Evolutionary conservation across 2,797 vertebrate genomes (phyloP).

Genomic region (Cryptoprocta ferox): DNA sequence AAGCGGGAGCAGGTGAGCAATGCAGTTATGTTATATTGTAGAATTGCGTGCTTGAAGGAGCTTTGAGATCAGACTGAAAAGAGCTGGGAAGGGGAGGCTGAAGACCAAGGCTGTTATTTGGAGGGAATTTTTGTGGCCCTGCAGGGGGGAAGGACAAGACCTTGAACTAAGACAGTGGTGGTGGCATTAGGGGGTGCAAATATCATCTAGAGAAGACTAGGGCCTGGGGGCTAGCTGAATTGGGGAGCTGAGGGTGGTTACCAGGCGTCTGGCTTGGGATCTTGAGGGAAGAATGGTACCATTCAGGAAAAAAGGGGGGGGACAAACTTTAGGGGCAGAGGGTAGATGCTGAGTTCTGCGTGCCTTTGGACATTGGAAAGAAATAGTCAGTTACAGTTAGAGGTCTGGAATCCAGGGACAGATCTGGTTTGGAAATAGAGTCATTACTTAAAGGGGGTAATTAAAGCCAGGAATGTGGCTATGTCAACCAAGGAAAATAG

Average conservation of each 20-base stretch:
- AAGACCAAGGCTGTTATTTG: not conserved
- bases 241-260: not conserved
- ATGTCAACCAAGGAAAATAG: not conserved
- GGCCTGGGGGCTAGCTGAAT: not conserved
- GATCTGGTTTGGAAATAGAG: not conserved
- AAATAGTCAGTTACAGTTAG: not conserved
- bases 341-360: not conserved
- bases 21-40: not conserved
- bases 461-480: not conserved
- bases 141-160: not conserved
- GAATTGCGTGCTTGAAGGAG: not conserved
- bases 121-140: not conserved
- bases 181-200: too few species aligned
- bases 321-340: not conserved
- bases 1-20: not conserved
- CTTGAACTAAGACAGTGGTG: not conserved
- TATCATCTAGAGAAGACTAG: not conserved
- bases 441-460: not conserved
- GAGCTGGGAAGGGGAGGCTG: not conserved
- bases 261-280: not conserved
- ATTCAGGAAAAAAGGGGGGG: not conserved
- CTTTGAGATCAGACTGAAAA: not conserved
- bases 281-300: not conserved
- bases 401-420: not conserved
- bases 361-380: not conserved